A percentile compares a stretch with the other conserved stretches of the same genome.
Evolutionary conservation across 1,140 invertebrate genomes (phyloP).

Genomic region (Catajapyx aquilonaris): DNA sequence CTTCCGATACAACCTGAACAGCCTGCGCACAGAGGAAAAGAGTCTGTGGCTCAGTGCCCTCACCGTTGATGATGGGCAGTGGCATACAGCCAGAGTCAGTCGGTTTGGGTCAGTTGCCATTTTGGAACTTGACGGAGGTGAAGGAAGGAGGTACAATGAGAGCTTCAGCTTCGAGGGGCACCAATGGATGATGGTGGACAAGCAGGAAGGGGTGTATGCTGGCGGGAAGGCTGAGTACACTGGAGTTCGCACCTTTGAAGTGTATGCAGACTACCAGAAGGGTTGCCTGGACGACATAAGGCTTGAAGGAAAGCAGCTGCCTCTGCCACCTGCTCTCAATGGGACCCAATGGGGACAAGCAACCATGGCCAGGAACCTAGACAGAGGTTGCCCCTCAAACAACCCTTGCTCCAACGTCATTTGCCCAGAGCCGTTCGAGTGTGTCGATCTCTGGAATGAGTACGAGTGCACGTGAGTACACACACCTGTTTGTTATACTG

Average conservation of each 20-base stretch:
- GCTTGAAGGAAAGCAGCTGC: constrained; percentile 76
- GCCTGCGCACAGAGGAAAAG: constrained; percentile 63
- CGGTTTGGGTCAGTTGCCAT: constrained; percentile 86
- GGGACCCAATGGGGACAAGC: constrained; percentile 86
- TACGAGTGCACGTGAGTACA: constrained; percentile 88
- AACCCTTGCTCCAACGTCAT: constrained; percentile 81
- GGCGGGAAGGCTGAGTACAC: constrained; percentile 89
- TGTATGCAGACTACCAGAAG: constrained; percentile 88
- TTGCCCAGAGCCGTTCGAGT: constrained; percentile 82
- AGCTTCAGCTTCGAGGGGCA: constrained; percentile 77
- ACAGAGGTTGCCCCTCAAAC: constrained; percentile 76
- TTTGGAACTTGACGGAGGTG: constrained; percentile 80
- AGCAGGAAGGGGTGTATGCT: constrained; percentile 83
- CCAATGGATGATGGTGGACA: constrained; percentile 78
- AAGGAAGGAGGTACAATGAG: constrained; percentile 84
- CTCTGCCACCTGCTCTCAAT: constrained; percentile 76
- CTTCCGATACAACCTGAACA: constrained; percentile 85
- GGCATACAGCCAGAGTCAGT: constrained; percentile 70
- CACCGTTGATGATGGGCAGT: constrained; percentile 85
- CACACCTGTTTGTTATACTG: too few species aligned
- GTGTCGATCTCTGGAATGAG: constrained; percentile 88
- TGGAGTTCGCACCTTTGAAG: constrained; percentile 74
- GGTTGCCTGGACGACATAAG: constrained; percentile 67
- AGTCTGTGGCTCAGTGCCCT: constrained; percentile 78
- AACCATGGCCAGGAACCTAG: constrained; percentile 72